These are phyloP conservation scores for Oryzias sinensis DNA, from an alignment of 2,797 vertebrate genomes.

Conservation along the genomic window DNA sequence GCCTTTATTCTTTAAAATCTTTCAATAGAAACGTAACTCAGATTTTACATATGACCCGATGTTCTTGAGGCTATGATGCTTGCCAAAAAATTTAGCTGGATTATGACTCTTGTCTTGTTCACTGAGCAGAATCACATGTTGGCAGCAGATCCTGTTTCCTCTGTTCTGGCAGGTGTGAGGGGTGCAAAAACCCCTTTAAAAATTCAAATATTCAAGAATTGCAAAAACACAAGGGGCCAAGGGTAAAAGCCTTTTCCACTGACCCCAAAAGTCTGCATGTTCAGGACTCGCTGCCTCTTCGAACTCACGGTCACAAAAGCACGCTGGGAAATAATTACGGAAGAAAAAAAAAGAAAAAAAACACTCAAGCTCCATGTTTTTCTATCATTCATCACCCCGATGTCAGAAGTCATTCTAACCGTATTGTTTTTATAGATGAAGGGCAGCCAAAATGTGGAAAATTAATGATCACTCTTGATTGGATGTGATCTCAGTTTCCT, in stretches of 20 bases:
- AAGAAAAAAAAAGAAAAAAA: conserved; percentile 19
- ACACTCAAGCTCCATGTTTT: conserved; percentile 67
- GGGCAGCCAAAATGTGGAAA: conserved; percentile 69
- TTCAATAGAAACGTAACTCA: not conserved
- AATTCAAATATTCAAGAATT: conserved; percentile 66
- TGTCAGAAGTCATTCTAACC: conserved; percentile 78
- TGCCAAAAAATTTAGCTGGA: not conserved
- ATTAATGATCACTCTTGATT: conserved; percentile 78
- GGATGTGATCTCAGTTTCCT: conserved; percentile 81
- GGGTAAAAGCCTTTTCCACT: conserved; percentile 52
- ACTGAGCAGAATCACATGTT: conserved; percentile 38
- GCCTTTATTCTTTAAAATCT: not conserved
- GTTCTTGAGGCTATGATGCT: conserved; percentile 6
- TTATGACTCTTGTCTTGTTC: conserved; percentile 1
- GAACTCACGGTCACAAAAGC: not conserved
- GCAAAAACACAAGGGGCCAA: conserved; percentile 28
- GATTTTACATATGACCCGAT: not conserved
- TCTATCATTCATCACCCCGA: conserved; percentile 79
- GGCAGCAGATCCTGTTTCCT: conserved; percentile 38
- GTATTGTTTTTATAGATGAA: conserved; percentile 78
- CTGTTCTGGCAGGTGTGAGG: conserved; percentile 74
- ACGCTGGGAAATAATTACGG: not conserved
- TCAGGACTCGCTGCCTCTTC: conserved; percentile 13
- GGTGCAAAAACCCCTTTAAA: conserved; percentile 16
- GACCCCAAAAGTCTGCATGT: conserved; percentile 65